Evolutionary conservation across 2,113 vertebrate genomes (phyloP).

Genomic region (Rhombomys opimus): DNA sequence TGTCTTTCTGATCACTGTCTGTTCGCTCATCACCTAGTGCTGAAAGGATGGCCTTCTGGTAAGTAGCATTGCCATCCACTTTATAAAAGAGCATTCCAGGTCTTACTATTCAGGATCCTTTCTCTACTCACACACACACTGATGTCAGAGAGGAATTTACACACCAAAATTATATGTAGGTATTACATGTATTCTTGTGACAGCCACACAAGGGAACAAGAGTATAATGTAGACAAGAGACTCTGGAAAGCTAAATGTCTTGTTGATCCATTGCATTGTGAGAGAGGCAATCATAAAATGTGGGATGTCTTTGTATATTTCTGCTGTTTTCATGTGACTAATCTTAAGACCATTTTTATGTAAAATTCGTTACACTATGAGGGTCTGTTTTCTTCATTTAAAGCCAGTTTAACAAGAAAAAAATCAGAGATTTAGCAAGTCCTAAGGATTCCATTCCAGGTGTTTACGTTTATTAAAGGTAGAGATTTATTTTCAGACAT

Average conservation of each 20-base stretch:
- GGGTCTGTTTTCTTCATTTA: constrained; percentile 46
- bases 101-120: neutral
- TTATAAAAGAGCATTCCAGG: neutral
- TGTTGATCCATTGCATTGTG: neutral
- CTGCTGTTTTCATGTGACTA: neutral
- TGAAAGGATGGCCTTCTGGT: neutral
- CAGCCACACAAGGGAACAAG: neutral
- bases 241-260: neutral
- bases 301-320: neutral
- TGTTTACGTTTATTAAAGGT: constrained; percentile 63
- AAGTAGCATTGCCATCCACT: neutral
- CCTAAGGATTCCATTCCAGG: neutral
- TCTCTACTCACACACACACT: neutral
- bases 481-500: constrained; percentile 42
- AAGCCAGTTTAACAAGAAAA: constrained; percentile 43
- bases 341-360: neutral
- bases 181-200: neutral
- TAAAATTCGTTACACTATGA: neutral
- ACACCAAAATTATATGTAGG: neutral
- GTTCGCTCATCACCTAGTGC: neutral
- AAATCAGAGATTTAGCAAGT: constrained; percentile 57
- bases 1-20: constrained; percentile 20
- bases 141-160: neutral
- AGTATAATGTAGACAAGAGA: neutral
- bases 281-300: neutral